These are phyloP conservation scores for Bagarius yarrelli DNA, from an alignment of 2,113 vertebrate genomes.

Conservation along the genomic window DNA sequence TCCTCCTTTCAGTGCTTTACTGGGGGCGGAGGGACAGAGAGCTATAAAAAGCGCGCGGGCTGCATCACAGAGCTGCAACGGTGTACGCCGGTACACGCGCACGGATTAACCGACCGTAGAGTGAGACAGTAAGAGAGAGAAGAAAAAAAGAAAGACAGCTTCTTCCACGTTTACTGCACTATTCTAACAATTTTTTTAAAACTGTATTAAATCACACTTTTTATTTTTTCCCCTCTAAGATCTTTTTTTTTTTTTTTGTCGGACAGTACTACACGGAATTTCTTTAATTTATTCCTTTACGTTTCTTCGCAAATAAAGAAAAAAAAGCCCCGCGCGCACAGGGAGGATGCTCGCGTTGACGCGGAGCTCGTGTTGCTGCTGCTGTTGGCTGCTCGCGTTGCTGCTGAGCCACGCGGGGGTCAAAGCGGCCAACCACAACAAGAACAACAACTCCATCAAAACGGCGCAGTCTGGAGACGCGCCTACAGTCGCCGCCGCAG, in stretches of 20 bases:
- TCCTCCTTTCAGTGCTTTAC: background rate
- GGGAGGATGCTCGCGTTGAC: conserved; percentile 75
- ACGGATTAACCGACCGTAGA: conserved; percentile 18
- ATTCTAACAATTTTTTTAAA: background rate
- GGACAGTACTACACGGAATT: conserved; percentile 27
- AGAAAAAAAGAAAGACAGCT: background rate
- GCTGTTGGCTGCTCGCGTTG: conserved; percentile 78
- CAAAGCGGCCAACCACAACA: conserved; percentile 78
- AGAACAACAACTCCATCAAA: conserved; percentile 90
- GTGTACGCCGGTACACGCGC: conserved; percentile 17
- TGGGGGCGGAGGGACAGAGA: conserved; percentile 5
- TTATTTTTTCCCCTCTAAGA: background rate
- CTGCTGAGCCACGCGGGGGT: conserved; percentile 81
- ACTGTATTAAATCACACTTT: background rate
- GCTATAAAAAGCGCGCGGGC: conserved; percentile 20
- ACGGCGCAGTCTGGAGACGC: conserved; percentile 77
- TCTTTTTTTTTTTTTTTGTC: background rate
- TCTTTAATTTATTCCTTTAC: background rate
- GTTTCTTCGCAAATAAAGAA: background rate
- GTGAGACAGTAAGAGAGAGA: background rate
- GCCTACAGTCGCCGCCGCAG: conserved; percentile 76
- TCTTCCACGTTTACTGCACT: background rate
- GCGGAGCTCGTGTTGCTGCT: conserved; percentile 78
- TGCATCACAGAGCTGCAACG: conserved; percentile 3
- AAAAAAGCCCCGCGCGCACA: background rate